Percentiles rank a stretch among this genome's conserved stretches.
Evolutionary conservation across 2,888 invertebrate species (phyloP).

Genomic region (Acrocera orbiculus): DNA sequence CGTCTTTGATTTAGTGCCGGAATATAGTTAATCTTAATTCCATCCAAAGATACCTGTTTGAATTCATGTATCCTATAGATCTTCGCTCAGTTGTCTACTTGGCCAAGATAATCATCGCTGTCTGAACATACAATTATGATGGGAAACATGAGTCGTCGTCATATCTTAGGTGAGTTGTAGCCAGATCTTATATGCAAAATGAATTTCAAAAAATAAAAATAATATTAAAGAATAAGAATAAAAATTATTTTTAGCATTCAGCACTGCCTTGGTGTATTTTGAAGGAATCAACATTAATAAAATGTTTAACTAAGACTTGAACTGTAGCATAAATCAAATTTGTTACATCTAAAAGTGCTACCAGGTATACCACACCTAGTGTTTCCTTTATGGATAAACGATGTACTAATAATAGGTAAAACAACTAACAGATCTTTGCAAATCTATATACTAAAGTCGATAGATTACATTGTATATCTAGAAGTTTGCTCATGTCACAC

Average conservation of each 20-base stretch:
- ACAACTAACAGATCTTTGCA: too few species aligned
- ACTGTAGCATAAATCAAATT: slow-evolving; percentile 9
- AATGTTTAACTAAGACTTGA: slow-evolving; percentile 9
- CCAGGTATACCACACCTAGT: slow-evolving; percentile 4
- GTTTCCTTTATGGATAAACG: too few species aligned
- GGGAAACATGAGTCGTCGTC: slow-evolving; percentile 9
- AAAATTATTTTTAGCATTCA: too few species aligned
- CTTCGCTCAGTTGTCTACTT: slow-evolving; percentile 5
- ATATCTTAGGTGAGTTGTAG: too few species aligned
- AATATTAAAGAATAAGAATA: too few species aligned
- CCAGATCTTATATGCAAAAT: slow-evolving; percentile 1
- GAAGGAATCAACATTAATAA: slow-evolving; percentile 10
- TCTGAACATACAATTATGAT: slow-evolving; percentile 7
- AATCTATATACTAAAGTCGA: too few species aligned
- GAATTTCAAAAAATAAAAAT: slow-evolving; percentile 4
- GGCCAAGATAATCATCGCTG: slow-evolving; percentile 6
- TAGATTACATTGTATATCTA: too few species aligned
- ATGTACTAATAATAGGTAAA: too few species aligned
- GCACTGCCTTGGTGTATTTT: slow-evolving; percentile 7
- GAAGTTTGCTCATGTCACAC: too few species aligned
- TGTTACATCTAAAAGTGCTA: slow-evolving; percentile 5
- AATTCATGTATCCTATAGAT: slow-evolving; percentile 4
- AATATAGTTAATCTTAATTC: background rate
- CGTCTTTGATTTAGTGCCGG: background rate
- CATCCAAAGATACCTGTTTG: slow-evolving; percentile 1